phyloP scores from a whole-genome alignment of 2,888 invertebrate genomes.

The Limnephilus auricula region DNA sequence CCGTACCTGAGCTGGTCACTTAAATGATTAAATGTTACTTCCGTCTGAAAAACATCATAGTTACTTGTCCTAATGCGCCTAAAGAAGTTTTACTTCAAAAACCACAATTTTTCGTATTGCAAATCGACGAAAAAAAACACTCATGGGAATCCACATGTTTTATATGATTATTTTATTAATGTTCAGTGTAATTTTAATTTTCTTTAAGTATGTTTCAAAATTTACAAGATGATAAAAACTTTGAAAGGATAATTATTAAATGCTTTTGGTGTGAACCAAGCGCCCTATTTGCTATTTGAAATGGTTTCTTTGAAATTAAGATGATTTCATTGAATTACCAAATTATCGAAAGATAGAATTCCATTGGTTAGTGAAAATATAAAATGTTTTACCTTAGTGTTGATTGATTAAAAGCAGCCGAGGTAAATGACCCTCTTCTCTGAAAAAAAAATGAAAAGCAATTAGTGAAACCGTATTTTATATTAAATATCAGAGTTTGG shows the following conservation, averaged over 20 bases:
- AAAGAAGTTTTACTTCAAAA: too few relatives aligned
- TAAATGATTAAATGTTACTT: too few relatives aligned
- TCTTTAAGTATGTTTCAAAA: too few relatives aligned
- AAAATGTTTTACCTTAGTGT: not conserved
- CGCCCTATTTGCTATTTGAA: not conserved
- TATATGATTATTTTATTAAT: too few relatives aligned
- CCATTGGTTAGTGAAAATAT: not conserved
- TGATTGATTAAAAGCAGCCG: not conserved
- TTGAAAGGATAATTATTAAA: not conserved
- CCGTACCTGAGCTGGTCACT: too few relatives aligned
- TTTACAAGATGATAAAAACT: not conserved
- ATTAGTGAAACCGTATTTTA: not conserved
- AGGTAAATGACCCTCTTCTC: not conserved
- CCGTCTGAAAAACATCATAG: too few relatives aligned
- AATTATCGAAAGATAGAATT: not conserved
- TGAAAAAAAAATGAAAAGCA: not conserved
- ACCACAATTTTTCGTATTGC: too few relatives aligned
- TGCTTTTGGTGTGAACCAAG: not conserved
- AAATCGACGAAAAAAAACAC: too few relatives aligned
- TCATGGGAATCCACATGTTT: too few relatives aligned
- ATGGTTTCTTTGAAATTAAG: not conserved
- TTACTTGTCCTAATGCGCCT: too few relatives aligned
- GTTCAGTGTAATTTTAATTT: too few relatives aligned
- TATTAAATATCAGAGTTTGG: not conserved
- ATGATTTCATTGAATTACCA: not conserved